Conservation (phyloP, 2,888 invertebrate genomes). For the Machimus atricapillus region DNA sequence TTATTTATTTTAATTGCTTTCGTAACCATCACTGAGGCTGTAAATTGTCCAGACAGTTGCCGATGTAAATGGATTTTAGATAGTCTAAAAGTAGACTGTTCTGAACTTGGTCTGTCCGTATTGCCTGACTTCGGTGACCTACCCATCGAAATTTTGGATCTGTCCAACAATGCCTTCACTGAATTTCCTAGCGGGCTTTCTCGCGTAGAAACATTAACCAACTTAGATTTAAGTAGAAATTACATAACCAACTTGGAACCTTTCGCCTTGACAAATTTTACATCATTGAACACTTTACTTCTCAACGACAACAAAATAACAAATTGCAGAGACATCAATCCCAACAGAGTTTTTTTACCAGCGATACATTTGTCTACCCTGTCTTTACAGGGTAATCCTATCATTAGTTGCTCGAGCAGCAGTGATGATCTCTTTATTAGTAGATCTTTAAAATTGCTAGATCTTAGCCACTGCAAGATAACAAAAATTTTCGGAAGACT, state of each 20-base stretch:
- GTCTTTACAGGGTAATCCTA: constrained; percentile 71
- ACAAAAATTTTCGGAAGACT: constrained; percentile 63
- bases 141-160: constrained; percentile 68
- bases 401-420: constrained; percentile 65
- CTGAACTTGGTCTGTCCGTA: constrained; percentile 51
- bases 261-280: constrained; percentile 65
- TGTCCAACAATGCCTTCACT: constrained; percentile 70
- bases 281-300: constrained; percentile 67
- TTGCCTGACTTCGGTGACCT: constrained; percentile 54
- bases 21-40: neutral
- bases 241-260: constrained; percentile 64
- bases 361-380: constrained; percentile 66
- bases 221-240: constrained; percentile 67
- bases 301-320: constrained; percentile 70
- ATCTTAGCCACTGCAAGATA: constrained; percentile 71
- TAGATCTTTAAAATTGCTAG: constrained; percentile 66
- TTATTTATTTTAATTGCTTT: neutral
- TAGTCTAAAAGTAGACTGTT: constrained; percentile 58
- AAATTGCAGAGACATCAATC: constrained; percentile 67
- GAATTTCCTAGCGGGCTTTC: constrained; percentile 66
- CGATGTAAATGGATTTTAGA: constrained; percentile 57
- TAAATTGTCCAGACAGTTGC: constrained; percentile 55
- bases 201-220: constrained; percentile 64
- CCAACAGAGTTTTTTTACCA: constrained; percentile 64
- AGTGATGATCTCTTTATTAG: constrained; percentile 67